Evolutionary conservation across 2,888 invertebrate species (phyloP), one percentile per base, ranked within the genome.

Genomic region (Scaptomyza flava): DNA sequence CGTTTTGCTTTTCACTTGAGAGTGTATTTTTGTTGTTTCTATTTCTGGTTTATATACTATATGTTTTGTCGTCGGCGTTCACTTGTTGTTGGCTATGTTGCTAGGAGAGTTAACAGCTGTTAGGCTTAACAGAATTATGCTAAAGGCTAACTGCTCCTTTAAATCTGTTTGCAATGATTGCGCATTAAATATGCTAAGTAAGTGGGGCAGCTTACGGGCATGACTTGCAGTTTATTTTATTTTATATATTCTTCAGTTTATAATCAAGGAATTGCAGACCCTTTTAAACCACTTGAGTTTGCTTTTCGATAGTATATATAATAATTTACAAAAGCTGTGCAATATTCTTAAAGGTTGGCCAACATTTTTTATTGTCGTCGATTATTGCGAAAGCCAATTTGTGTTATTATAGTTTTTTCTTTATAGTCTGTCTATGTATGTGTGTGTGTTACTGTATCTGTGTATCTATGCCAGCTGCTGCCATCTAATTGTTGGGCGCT

Each of bases 401-500:
- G 72, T 34, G 52, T 68, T 61, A 54, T 60, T 27, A 27, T 27
- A 27, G 27, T 72, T 67, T 72, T 58, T 60, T n/a, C n/a, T 64
- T 61, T 58, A 50, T 34, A 17, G 30, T n/a, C 34, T 36, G 12
- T 54, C 47, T 56, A 41, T 66, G 48, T 58, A 33, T 62, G 9
- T 47, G 51, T 54, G 54, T 63, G 42, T 63, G 45, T 67, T 17
- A 23, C 23, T 23, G 23, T 23, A 23, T 23, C 23, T 62, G 27
- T 58, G 50, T 58, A 9, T 52, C 33, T 53, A 50, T 54, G 75
- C 59, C 73, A 57, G 69, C 79, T 79, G 70, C 81, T 64, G 70
- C 72, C 68, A 87, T 61, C 87, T 87, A 87, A 82, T 82, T 82
- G 87, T 74, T 85, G 74, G 77, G 9, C 77, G 74, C 73, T 87